Conservation (phyloP, 2,888 invertebrate species). For the Chrysolina oricalcia region DNA sequence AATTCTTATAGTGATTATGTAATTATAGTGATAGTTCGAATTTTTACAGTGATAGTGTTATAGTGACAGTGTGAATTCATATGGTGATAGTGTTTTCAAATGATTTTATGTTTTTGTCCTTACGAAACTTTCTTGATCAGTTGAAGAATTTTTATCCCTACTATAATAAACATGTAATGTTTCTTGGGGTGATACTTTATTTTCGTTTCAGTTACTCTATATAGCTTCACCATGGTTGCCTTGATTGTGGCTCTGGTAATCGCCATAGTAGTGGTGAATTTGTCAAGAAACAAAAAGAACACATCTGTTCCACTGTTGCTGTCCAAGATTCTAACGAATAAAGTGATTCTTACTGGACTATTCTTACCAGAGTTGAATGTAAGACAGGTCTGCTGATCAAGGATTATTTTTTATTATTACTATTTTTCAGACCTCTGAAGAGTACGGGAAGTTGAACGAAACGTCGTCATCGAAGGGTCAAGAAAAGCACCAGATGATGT, state of each 20-base stretch:
- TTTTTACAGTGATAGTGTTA: too few species aligned
- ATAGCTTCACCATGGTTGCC: constrained; percentile 63
- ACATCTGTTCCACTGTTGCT: constrained; percentile 61
- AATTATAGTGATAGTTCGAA: too few species aligned
- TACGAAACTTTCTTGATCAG: too few species aligned
- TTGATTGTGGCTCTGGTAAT: constrained; percentile 61
- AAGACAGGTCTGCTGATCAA: constrained; percentile 32
- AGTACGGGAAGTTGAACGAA: constrained; percentile 63
- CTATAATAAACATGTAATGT: too few species aligned
- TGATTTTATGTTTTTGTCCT: too few species aligned
- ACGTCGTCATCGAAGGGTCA: constrained; percentile 20
- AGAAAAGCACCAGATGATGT: constrained; percentile 61
- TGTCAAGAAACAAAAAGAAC: constrained; percentile 62
- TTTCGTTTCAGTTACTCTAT: constrained; percentile 65
- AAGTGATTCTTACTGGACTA: constrained; percentile 59
- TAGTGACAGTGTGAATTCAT: too few species aligned
- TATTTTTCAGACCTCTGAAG: constrained; percentile 60
- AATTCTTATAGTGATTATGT: too few species aligned
- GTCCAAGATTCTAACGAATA: constrained; percentile 60
- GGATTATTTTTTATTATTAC: neutral
- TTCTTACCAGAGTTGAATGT: constrained; percentile 65
- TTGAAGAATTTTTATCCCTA: too few species aligned
- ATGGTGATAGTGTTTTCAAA: too few species aligned
- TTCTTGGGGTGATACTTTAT: constrained; percentile 32
- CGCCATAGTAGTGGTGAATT: constrained; percentile 65